phyloP scores from a whole-genome alignment of 2,797 vertebrate species.

The Antrozous pallidus region DNA sequence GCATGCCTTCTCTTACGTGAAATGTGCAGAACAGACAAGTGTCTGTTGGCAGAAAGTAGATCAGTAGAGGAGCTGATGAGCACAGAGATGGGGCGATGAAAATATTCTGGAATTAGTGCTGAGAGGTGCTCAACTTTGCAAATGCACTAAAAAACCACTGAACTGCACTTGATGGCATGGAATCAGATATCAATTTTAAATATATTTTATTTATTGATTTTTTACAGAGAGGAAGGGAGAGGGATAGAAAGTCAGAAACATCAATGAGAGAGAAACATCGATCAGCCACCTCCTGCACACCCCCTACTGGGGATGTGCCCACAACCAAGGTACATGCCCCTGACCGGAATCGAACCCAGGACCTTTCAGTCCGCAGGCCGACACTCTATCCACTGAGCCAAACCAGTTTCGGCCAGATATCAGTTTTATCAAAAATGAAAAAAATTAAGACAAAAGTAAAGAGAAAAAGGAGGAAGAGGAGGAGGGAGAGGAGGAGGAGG shows the following conservation, averaged over 20 bases:
- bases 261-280: too few species aligned
- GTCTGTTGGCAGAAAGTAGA: background rate
- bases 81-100: background rate
- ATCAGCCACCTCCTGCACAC: too few species aligned
- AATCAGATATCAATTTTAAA: too few species aligned
- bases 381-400: too few species aligned
- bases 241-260: too few species aligned
- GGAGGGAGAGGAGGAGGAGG: background rate
- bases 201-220: too few species aligned
- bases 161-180: background rate
- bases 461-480: background rate
- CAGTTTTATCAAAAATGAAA: background rate
- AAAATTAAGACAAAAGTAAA: background rate
- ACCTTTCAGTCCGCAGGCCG: too few species aligned
- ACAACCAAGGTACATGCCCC: too few species aligned
- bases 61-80: background rate
- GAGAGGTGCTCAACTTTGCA: background rate
- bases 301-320: too few species aligned
- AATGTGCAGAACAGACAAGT: background rate
- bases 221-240: too few species aligned
- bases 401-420: too few species aligned
- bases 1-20: background rate
- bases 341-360: too few species aligned
- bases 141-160: background rate
- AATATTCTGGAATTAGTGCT: background rate